Evolutionary conservation across 2,797 vertebrate genomes (phyloP).

Genomic region (Acanthornis magna): DNA sequence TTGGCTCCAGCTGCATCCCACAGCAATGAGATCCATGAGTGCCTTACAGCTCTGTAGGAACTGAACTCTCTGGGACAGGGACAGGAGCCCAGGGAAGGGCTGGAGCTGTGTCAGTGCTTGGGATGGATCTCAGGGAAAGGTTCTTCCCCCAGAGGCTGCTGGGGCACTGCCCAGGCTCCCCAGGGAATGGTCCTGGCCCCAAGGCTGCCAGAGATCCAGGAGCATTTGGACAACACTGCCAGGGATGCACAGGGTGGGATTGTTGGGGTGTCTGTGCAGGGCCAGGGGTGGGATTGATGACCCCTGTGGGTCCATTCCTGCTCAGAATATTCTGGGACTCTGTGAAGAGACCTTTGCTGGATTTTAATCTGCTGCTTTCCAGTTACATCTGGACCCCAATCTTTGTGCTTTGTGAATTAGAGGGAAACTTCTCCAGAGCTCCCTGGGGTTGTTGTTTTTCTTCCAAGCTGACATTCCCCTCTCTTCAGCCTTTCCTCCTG

Average conservation of each 20-base stretch:
- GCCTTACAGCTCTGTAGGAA: not conserved
- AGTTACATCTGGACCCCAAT: not conserved
- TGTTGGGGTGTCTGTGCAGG: not conserved
- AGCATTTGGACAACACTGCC: not conserved
- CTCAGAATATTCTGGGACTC: not conserved
- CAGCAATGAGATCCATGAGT: fast-evolving
- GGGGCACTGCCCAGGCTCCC: not conserved
- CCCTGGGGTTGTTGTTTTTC: not conserved
- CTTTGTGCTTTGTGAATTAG: not conserved
- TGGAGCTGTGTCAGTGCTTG: not conserved
- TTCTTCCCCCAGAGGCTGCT: not conserved
- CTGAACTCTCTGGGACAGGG: not conserved
- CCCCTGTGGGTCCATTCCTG: not conserved
- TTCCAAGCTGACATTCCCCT: not conserved
- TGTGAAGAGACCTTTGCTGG: not conserved
- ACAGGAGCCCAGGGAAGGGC: not conserved
- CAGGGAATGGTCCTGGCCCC: not conserved
- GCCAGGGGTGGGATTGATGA: fast-evolving
- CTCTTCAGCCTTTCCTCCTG: not conserved
- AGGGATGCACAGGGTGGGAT: not conserved
- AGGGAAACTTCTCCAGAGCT: not conserved
- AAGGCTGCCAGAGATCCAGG: not conserved
- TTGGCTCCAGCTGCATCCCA: not conserved
- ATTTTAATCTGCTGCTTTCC: not conserved
- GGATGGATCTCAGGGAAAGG: not conserved